Conservation (phyloP, 2,797 vertebrate species). For the Artibeus lituratus region DNA sequence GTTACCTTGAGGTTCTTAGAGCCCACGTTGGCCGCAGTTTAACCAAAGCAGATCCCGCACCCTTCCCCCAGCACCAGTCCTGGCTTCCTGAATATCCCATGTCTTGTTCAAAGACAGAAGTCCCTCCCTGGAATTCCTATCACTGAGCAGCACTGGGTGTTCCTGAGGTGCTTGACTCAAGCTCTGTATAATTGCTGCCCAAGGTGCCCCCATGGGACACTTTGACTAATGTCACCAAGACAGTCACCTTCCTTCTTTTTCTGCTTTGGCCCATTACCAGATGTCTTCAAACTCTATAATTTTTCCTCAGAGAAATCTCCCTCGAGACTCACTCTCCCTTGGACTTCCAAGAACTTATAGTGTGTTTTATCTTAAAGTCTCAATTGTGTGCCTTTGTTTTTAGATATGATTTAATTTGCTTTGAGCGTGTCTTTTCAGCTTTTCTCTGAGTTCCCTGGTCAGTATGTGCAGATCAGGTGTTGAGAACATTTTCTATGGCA, state of each 20-base stretch:
- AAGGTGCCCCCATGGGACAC: background rate
- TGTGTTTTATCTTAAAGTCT: constrained; percentile 6
- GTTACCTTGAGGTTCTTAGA: background rate
- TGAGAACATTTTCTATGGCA: background rate
- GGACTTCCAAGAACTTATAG: background rate
- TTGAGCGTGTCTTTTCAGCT: background rate
- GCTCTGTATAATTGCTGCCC: background rate
- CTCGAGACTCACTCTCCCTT: background rate
- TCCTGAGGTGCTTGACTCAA: background rate
- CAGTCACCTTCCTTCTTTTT: background rate
- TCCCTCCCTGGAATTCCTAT: background rate
- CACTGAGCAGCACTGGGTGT: background rate
- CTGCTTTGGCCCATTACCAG: background rate
- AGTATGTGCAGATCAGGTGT: background rate
- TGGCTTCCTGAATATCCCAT: background rate
- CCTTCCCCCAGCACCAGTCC: background rate
- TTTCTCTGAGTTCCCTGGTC: background rate
- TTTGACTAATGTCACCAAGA: background rate
- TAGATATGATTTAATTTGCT: background rate
- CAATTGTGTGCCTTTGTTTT: background rate
- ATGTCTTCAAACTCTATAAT: background rate
- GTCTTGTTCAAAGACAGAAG: background rate
- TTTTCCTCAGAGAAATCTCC: background rate
- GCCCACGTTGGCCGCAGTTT: background rate
- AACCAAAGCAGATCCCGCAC: background rate